A percentile compares a stretch with the other conserved stretches of the same genome.
Conservation (phyloP, 2,113 vertebrate species). For the Pogonocichla stellata region DNA sequence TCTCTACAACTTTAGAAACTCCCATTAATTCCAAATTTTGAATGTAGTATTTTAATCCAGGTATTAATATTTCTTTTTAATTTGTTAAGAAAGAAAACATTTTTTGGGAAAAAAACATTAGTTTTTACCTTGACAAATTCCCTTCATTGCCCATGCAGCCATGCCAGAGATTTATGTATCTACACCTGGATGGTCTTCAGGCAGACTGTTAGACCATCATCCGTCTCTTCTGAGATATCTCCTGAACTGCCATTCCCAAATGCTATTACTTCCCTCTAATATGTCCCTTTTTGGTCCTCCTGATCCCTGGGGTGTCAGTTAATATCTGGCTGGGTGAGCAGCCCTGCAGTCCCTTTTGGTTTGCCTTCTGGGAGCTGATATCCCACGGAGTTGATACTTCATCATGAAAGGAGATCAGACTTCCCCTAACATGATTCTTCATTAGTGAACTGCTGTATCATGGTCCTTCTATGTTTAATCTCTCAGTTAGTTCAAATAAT, state of each 20-base stretch:
- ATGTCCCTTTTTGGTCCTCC: not conserved
- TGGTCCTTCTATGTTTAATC: not conserved
- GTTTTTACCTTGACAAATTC: not conserved
- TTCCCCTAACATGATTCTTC: not conserved
- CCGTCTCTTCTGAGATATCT: not conserved
- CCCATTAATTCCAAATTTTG: not conserved
- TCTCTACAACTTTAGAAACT: not conserved
- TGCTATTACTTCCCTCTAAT: not conserved
- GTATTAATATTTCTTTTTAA: not conserved
- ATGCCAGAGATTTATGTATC: not conserved
- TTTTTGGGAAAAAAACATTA: not conserved
- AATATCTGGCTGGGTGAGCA: not conserved
- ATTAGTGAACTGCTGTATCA: not conserved
- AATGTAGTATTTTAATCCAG: not conserved
- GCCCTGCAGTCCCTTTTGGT: not conserved
- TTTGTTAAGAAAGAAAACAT: not conserved
- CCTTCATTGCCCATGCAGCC: not conserved
- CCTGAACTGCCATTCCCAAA: not conserved
- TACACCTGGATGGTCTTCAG: not conserved
- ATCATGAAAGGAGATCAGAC: not conserved
- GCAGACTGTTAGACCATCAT: not conserved
- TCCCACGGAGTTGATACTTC: not conserved
- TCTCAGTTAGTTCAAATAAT: constrained; percentile 19
- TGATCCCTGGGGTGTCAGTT: not conserved
- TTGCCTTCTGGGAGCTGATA: not conserved